Evolutionary conservation across 2,888 invertebrate species (phyloP).

Genomic region (Drosophila bunnanda): DNA sequence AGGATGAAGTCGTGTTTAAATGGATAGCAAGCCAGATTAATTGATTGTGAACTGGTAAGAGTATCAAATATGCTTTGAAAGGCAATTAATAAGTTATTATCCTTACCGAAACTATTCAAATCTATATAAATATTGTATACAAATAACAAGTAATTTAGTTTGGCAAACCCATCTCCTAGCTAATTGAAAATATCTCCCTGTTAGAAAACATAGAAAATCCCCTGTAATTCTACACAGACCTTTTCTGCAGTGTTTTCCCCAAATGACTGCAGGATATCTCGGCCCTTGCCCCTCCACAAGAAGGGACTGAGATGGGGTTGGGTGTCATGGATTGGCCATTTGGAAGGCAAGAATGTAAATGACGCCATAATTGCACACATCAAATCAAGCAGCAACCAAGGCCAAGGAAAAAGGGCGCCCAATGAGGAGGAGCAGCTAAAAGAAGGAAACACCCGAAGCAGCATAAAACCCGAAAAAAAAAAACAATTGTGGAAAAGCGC

Average conservation of each 20-base stretch:
- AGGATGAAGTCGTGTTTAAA: too few relatives aligned
- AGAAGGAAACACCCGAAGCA: slow-evolving; percentile 38
- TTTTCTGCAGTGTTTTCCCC: neutral
- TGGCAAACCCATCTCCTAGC: neutral
- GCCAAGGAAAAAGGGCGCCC: neutral
- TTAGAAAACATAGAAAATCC: neutral
- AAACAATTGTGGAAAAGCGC: slow-evolving; percentile 23
- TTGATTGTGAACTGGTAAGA: too few relatives aligned
- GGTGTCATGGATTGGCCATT: slow-evolving; percentile 52
- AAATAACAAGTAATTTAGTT: neutral
- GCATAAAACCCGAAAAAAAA: slow-evolving; percentile 13
- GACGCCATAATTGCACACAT: slow-evolving; percentile 80
- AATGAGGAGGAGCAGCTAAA: neutral
- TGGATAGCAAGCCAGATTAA: neutral
- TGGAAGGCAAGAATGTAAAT: slow-evolving; percentile 76
- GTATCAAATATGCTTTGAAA: neutral
- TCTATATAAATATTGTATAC: neutral
- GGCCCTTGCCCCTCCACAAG: neutral
- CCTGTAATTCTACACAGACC: too few relatives aligned
- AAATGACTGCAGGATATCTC: slow-evolving; percentile 17
- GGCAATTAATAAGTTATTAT: neutral
- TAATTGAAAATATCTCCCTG: neutral
- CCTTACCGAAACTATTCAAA: neutral
- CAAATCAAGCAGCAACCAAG: slow-evolving; percentile 61
- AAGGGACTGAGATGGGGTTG: neutral